Conservation (phyloP, 2,113 vertebrate species). For the Nanorana parkeri region DNA sequence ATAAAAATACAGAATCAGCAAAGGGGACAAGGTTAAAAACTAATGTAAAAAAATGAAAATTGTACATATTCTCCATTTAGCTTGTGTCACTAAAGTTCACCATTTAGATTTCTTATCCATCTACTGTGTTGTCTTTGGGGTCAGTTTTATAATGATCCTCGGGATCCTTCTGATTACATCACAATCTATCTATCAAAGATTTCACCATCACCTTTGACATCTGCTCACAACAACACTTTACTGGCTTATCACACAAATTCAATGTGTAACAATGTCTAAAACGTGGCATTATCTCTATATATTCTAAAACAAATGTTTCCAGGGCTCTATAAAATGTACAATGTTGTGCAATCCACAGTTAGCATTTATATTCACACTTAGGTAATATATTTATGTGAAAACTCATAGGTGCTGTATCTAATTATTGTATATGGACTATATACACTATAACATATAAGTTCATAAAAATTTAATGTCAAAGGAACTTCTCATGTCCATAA, state of each 20-base stretch:
- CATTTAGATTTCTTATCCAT: slow-evolving; percentile 79
- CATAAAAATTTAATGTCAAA: too few relatives aligned
- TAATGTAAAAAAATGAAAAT: slow-evolving; percentile 89
- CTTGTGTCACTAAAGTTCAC: slow-evolving; percentile 86
- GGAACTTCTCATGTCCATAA: too few relatives aligned
- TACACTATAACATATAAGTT: too few relatives aligned
- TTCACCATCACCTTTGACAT: slow-evolving; percentile 86
- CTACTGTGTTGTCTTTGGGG: slow-evolving; percentile 84
- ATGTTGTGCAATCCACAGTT: too few relatives aligned
- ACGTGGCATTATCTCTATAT: neutral
- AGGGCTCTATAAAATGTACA: too few relatives aligned
- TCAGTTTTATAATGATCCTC: slow-evolving; percentile 86
- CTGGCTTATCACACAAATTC: slow-evolving; percentile 79
- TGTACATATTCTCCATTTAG: slow-evolving; percentile 88
- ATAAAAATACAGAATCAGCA: neutral
- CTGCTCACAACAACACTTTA: slow-evolving; percentile 83
- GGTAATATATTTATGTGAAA: too few relatives aligned
- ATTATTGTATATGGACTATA: too few relatives aligned
- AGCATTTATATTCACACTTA: too few relatives aligned
- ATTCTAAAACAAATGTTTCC: neutral
- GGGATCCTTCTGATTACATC: too few relatives aligned
- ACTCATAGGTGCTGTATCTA: too few relatives aligned
- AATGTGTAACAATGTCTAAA: slow-evolving; percentile 1
- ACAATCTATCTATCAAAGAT: slow-evolving; percentile 90
- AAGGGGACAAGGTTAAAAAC: slow-evolving; percentile 78